Percentiles rank a stretch among this genome's conserved stretches.
These are phyloP conservation scores for Mastigias papua DNA, from an alignment of 30 jellyfish, hydroid and myxozoan species.

Conservation along the genomic window DNA sequence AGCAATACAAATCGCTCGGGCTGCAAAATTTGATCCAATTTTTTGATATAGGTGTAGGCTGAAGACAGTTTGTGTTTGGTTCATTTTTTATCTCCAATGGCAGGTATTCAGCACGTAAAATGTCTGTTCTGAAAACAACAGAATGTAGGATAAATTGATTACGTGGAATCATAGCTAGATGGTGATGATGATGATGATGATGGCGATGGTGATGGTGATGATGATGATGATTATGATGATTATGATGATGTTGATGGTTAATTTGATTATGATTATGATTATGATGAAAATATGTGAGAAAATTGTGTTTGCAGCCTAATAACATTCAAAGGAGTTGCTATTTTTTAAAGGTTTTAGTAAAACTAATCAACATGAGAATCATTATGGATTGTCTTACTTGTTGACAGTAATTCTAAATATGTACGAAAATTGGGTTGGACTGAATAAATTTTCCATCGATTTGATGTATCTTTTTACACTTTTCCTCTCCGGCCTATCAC, in stretches of 20 bases:
- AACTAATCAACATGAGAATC: background rate
- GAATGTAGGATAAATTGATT: too few species aligned
- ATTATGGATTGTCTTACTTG: background rate
- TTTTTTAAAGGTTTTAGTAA: too few species aligned
- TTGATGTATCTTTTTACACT: slow-evolving; percentile 6
- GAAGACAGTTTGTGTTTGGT: slow-evolving; percentile 40
- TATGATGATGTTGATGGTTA: too few species aligned
- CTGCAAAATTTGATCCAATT: slow-evolving; percentile 34
- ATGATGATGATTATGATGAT: too few species aligned
- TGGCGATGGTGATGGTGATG: too few species aligned
- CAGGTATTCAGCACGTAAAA: slow-evolving; percentile 22
- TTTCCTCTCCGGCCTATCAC: slow-evolving; percentile 1
- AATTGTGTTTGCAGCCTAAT: too few species aligned
- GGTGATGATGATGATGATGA: background rate
- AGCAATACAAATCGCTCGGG: slow-evolving; percentile 26
- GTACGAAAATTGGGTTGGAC: slow-evolving; percentile 21
- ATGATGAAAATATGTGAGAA: too few species aligned
- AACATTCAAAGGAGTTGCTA: too few species aligned
- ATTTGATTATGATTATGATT: too few species aligned
- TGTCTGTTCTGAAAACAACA: slow-evolving; percentile 12
- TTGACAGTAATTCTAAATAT: slow-evolving; percentile 8
- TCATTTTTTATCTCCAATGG: slow-evolving; percentile 50
- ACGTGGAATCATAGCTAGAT: too few species aligned
- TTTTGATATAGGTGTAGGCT: slow-evolving; percentile 53
- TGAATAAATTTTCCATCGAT: slow-evolving; percentile 5